Conservation (phyloP, 2,797 vertebrate species). For the Hypotaenidia philippensis region DNA sequence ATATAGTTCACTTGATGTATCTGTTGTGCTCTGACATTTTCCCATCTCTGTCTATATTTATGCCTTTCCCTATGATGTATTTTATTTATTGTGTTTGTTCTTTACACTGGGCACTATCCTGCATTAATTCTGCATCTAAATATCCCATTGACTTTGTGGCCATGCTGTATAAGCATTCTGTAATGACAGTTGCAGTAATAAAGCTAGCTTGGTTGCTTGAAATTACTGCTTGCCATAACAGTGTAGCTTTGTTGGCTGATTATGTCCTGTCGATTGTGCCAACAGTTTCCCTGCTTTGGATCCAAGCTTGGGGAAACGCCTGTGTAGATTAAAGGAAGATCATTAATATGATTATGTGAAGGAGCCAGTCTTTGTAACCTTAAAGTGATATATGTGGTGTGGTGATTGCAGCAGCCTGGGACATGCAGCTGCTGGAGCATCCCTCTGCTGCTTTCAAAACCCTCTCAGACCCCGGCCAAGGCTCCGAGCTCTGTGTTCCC, state of each 20-base stretch:
- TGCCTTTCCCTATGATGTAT: not conserved
- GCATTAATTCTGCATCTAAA: not conserved
- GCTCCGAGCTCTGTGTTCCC: not conserved
- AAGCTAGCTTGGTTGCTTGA: not conserved
- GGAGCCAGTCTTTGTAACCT: not conserved
- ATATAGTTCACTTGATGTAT: not conserved
- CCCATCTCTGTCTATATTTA: not conserved
- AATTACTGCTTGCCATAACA: not conserved
- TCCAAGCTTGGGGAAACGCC: not conserved
- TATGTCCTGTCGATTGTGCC: not conserved
- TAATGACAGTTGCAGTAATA: not conserved
- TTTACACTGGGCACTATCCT: not conserved
- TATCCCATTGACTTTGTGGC: rapidly evolving
- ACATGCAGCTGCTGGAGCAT: not conserved
- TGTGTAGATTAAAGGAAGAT: not conserved
- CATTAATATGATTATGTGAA: not conserved
- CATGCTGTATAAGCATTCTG: not conserved
- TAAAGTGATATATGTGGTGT: not conserved
- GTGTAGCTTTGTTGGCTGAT: not conserved
- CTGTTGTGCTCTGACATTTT: not conserved
- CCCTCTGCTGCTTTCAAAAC: not conserved
- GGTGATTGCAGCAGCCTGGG: not conserved
- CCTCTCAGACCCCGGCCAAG: not conserved
- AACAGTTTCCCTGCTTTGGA: not conserved
- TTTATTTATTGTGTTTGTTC: not conserved